Base-by-base conservation (phyloP, 2,797 vertebrate genomes). In the Falco cherrug region DNA sequence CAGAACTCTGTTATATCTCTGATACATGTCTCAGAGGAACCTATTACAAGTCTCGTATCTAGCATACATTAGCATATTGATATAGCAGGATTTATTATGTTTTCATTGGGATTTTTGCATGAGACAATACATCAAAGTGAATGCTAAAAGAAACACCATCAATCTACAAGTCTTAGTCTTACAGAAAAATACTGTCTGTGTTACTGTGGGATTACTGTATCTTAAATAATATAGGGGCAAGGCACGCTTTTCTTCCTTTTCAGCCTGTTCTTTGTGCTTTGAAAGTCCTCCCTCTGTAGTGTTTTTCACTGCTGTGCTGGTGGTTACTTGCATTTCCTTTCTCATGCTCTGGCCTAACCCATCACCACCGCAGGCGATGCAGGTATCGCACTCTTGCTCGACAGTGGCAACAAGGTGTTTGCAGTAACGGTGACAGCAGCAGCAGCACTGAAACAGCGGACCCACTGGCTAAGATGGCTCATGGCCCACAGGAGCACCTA, bases 31-130 rank as follows among this genome's bases (percentile, higher is more conserved):
- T 90, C 79, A 61, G 51, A 94, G 90, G 61, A 93, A 63, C 19
- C 35, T 65, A 56, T 51, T 86, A 37, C 28, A 67, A 88, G 43
- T 85, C 73, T 39, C 61, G 78, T 84, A 65, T 63, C 81, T 65
- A 65, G 57, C 53, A 91, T 73, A 60, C 5, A 85, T 95, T 91
- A 95, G 76, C 71, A 91, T 73, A 60, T 78, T 63, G 65, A 81
- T 84, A 76, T 18, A 84, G 53, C 24, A 61, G 54, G 61, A 85
- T 85, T 88, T 94, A 51, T 80, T 81, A 33, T 39, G 54, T 84
- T 94, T 71, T 78, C 54, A n/a, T 10, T 1, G 1, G 22, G 35
- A 51, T 71, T 91, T 94, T 87, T 93, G 54, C 35, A 57, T 70
- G 31, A 79, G 45, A 93, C 74, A 82, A 7, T 60, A 28, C 45